Conservation (phyloP, 2,113 vertebrate species). For the Aythya baeri region DNA sequence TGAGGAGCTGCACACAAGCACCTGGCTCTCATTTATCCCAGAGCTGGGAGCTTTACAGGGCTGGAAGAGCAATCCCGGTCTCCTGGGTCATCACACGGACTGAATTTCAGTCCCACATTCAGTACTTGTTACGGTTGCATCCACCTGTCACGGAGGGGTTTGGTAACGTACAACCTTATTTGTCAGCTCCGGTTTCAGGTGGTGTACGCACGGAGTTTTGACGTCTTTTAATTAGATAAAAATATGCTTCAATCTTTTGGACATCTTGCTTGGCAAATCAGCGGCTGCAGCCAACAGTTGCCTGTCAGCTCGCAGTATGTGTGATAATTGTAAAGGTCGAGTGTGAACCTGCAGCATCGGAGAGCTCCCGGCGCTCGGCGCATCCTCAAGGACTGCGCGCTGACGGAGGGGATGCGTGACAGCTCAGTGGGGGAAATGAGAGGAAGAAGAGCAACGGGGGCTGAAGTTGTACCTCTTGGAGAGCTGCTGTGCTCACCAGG, state of each 20-base stretch:
- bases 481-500: rapidly evolving
- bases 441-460: background rate
- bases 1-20: rapidly evolving
- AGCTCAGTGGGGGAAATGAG: background rate
- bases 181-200: background rate
- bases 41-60: background rate
- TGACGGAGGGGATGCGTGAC: rapidly evolving
- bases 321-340: constrained; percentile 64
- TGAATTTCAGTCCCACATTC: background rate
- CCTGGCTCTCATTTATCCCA: background rate
- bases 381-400: background rate
- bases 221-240: constrained; percentile 33
- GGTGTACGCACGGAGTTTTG: background rate
- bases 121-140: background rate
- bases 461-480: background rate
- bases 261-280: constrained; percentile 58
- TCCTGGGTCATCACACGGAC: background rate
- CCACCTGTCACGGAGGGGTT: background rate
- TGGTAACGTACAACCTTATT: background rate
- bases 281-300: constrained; percentile 16
- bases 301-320: constrained; percentile 30
- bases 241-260: constrained; percentile 31
- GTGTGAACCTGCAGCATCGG: background rate
- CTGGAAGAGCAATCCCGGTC: background rate
- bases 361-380: constrained; percentile 8